Conservation (phyloP, 2,888 invertebrate species). For the Strigamia maritima region DNA sequence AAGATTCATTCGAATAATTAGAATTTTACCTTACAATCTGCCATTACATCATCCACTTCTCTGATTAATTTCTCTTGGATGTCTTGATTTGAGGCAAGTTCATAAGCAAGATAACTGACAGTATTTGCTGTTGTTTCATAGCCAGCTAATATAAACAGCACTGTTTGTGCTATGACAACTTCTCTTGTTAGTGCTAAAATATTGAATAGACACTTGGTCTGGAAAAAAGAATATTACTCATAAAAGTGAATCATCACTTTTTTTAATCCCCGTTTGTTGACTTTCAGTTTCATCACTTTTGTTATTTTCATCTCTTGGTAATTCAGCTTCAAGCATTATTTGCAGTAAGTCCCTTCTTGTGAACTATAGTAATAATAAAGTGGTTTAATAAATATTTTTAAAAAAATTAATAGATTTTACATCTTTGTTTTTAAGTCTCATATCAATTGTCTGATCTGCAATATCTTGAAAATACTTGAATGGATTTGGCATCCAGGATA, state of each 20-base stretch:
- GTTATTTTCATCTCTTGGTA: neutral
- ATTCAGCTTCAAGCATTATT: slow-evolving; percentile 20
- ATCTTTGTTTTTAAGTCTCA: slow-evolving; percentile 7
- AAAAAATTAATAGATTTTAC: neutral
- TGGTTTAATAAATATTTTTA: too few species aligned
- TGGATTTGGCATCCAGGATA: neutral
- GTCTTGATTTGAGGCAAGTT: neutral
- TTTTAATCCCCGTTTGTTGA: neutral
- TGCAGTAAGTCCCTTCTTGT: neutral
- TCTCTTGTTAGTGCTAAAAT: neutral
- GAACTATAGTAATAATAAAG: neutral
- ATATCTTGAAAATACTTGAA: neutral
- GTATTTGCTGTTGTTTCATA: neutral
- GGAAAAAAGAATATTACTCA: too few species aligned
- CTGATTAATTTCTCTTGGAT: neutral
- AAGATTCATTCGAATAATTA: neutral
- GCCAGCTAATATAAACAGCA: neutral
- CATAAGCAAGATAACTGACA: neutral
- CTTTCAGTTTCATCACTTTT: neutral
- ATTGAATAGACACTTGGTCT: neutral
- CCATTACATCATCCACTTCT: neutral
- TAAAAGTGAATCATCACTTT: neutral
- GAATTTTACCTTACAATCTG: neutral
- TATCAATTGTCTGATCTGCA: neutral
- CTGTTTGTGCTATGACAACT: neutral